A percentile compares a stretch with the other conserved stretches of the same genome.
Evolutionary conservation across 2,888 invertebrate genomes (phyloP).

Genomic region (Diplazon laetatorius): DNA sequence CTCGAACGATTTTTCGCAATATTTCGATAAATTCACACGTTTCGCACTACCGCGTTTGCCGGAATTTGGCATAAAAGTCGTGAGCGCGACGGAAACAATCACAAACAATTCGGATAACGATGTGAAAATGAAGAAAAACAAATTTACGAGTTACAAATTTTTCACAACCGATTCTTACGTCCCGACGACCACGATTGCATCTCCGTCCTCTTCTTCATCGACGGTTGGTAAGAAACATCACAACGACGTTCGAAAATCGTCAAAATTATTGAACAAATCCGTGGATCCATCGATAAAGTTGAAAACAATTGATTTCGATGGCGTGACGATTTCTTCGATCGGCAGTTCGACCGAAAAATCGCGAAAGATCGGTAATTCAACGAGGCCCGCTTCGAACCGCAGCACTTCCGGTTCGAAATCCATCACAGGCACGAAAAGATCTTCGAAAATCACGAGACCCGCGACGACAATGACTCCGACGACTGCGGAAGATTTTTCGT

Average conservation of each 20-base stretch:
- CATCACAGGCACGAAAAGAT: background rate
- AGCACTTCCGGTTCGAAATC: background rate
- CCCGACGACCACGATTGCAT: background rate
- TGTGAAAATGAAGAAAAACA: conserved; percentile 5
- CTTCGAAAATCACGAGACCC: background rate
- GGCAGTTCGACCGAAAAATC: background rate
- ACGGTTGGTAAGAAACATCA: conserved; percentile 5
- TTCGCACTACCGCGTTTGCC: conserved; percentile 59
- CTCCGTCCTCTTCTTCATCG: background rate
- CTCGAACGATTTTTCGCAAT: background rate
- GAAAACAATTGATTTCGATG: background rate
- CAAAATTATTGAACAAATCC: background rate
- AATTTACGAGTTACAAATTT: conserved; percentile 13
- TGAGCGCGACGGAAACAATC: conserved; percentile 55
- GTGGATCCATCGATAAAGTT: too few species aligned
- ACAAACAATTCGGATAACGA: conserved; percentile 9
- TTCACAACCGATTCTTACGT: background rate
- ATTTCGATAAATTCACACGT: conserved; percentile 4
- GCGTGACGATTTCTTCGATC: conserved; percentile 12
- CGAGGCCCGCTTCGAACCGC: background rate
- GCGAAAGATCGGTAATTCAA: background rate
- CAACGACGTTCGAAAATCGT: conserved; percentile 4
- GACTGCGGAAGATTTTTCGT: background rate
- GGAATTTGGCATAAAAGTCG: conserved; percentile 60
- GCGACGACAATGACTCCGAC: background rate